Evolutionary conservation across 2,888 invertebrate species (phyloP), one percentile per base, ranked within the genome.

Genomic region (Melipona beecheii): DNA sequence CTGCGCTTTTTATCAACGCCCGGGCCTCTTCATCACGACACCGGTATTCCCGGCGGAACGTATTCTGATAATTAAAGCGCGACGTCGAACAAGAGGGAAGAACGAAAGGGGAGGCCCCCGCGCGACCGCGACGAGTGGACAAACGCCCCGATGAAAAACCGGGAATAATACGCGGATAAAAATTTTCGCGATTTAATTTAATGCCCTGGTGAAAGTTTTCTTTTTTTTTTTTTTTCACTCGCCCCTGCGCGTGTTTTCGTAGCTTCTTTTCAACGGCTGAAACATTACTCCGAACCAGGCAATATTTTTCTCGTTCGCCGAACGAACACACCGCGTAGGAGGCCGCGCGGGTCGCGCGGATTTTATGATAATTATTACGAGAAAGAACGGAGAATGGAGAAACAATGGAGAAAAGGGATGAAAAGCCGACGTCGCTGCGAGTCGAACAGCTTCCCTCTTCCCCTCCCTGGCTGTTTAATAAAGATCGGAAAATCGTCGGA

Each of bases 31-130:
- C 77, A 80, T 86, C 78, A 60, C 68, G 77, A 24, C 76, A 49
- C 64, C 43, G 75, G 80, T 83, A 73, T 65, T 81, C 36, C 58
- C 36, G 70, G 27, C 1, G 27, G 36, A 75, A 80, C 73, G 64
- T 56, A 80, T 80, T 60, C 75, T 71, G 79, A 86, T 86, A 86
- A 86, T 86, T 86, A 86, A 83, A 86, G 62, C 79, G 60, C 75
- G n/a, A 9, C 43, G 52, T 66, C 2, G 69, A 62, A 36, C 36
- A 66, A 54, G 49, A 24, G 62, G 50, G 27, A 27, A 19, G 27
- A 31, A 24, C 49, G 52, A 43, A 17, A 43, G 27, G 68, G 65
- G 21, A 24, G 24, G 15, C 2, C 24, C 17, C 15, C 24, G 60
- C 60, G 60, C 24, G 24, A 17, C 24, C 17, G 24, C 24, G 24